These are phyloP conservation scores for Galerucella calmariensis DNA, from an alignment of 2,888 invertebrate genomes.

Conservation along the genomic window DNA sequence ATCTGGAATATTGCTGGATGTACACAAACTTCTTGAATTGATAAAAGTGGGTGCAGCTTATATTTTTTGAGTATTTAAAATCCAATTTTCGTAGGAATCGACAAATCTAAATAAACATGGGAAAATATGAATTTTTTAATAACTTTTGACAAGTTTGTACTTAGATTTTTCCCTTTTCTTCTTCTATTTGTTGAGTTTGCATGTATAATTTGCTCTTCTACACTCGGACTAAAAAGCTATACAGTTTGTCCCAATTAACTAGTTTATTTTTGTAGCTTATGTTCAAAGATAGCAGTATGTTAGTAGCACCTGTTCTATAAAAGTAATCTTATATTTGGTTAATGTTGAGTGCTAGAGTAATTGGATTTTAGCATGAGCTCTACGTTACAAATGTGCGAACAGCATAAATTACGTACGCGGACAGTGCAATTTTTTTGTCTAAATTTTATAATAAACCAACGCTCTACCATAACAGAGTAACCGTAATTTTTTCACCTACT, in stretches of 20 bases:
- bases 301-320: conserved; percentile 20
- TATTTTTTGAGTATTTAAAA: too few relatives aligned
- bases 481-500: too few relatives aligned
- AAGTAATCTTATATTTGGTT: conserved; percentile 17
- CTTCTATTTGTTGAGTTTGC: conserved; percentile 15
- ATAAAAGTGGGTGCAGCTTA: too few relatives aligned
- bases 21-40: too few relatives aligned
- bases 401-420: too few relatives aligned
- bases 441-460: too few relatives aligned
- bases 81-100: too few relatives aligned
- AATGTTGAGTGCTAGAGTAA: conserved; percentile 14
- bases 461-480: too few relatives aligned
- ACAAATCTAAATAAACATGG: not conserved
- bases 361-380: not conserved
- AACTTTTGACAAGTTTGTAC: conserved; percentile 23
- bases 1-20: not conserved
- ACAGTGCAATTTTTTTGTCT: too few relatives aligned
- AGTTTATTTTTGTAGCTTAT: not conserved
- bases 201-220: conserved; percentile 5
- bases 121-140: not conserved
- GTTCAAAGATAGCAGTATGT: not conserved
- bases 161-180: not conserved
- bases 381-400: too few relatives aligned
- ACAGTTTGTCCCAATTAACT: not conserved
- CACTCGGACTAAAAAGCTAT: too few relatives aligned